These are phyloP conservation scores for Gorsachius goisagi DNA, from an alignment of 2,113 vertebrate genomes.

Conservation along the genomic window DNA sequence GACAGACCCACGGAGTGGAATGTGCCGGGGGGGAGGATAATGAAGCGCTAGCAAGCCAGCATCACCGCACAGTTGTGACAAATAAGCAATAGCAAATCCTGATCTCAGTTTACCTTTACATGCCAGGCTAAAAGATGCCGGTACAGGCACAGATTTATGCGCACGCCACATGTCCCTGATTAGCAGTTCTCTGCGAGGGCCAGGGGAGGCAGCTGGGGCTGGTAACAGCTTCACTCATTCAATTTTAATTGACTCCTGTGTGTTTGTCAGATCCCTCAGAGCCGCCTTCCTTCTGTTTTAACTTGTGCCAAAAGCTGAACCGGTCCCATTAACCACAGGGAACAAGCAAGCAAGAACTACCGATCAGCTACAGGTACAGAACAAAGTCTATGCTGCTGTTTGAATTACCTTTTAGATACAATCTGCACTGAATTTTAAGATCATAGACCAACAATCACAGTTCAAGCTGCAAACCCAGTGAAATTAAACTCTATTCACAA, in stretches of 20 bases:
- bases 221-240: constrained; percentile 38
- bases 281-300: background rate
- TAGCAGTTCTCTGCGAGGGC: background rate
- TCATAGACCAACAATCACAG: background rate
- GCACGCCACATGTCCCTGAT: background rate
- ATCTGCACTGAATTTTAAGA: background rate
- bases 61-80: background rate
- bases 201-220: constrained; percentile 37
- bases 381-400: background rate
- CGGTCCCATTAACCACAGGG: background rate
- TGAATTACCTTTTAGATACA: background rate
- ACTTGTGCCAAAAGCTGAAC: constrained; percentile 26
- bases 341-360: background rate
- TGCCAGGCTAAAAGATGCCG: background rate
- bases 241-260: constrained; percentile 54
- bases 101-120: constrained; percentile 25
- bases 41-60: background rate
- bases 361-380: background rate
- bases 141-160: background rate
- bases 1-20: fast-evolving
- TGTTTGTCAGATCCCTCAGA: constrained; percentile 7
- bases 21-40: background rate
- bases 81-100: background rate
- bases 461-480: background rate
- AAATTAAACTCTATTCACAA: background rate